Evolutionary conservation across 1,140 invertebrate species (phyloP).

Genomic region (Sinella curviseta): DNA sequence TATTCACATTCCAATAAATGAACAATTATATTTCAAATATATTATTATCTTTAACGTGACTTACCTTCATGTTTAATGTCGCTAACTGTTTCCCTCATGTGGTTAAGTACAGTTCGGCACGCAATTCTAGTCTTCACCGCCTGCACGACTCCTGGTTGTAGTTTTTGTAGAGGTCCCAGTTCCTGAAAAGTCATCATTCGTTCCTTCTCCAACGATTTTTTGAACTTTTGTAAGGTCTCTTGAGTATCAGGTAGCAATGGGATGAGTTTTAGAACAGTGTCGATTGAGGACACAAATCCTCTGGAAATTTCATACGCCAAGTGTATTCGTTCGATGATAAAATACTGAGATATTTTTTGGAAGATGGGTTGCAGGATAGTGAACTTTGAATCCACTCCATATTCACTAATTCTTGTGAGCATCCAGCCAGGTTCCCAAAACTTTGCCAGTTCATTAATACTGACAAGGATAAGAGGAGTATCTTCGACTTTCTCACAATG

Average conservation of each 20-base stretch:
- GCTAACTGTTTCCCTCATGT: conserved; percentile 52
- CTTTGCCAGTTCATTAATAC: background rate
- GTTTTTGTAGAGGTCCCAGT: conserved; percentile 51
- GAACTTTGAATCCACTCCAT: background rate
- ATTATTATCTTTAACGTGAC: too few relatives aligned
- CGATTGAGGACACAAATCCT: conserved; percentile 55
- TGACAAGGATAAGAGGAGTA: conserved; percentile 4
- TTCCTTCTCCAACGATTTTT: conserved; percentile 3
- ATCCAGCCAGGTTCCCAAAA: background rate
- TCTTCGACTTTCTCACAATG: conserved; percentile 18
- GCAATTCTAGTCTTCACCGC: conserved; percentile 54
- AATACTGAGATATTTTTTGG: conserved; percentile 8
- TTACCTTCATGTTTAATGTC: conserved; percentile 52
- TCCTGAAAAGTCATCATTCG: background rate
- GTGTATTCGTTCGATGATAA: conserved; percentile 37
- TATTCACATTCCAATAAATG: background rate
- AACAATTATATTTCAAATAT: background rate
- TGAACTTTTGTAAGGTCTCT: background rate
- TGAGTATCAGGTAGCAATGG: background rate
- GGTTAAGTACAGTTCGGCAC: conserved; percentile 54
- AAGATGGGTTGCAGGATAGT: background rate
- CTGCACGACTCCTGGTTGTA: conserved; percentile 53
- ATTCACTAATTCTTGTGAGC: background rate
- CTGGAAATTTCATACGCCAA: conserved; percentile 12
- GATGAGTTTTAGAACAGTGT: conserved; percentile 60